phyloP scores from a whole-genome alignment of 35 echinoderm and acorn worm genomes.

The Ophiothrix spiculata region DNA sequence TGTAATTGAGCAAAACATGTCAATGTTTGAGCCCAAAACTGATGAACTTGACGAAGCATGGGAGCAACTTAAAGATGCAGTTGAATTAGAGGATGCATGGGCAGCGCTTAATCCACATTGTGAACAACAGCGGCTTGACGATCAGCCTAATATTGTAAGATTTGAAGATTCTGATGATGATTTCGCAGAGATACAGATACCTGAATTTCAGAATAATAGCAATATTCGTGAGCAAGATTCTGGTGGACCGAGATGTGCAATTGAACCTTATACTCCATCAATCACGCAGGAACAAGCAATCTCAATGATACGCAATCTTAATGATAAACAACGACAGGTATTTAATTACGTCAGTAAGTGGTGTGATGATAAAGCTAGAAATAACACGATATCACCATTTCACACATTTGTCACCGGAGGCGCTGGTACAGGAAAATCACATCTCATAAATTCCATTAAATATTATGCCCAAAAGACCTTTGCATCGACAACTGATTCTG shows the following conservation, averaged over 20 bases:
- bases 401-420: constrained; percentile 67
- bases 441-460: constrained; percentile 60
- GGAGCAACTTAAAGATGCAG: constrained; percentile 19
- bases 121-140: constrained; percentile 51
- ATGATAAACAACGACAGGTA: constrained; percentile 52
- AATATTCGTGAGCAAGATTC: neutral
- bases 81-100: constrained; percentile 56
- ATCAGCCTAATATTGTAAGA: neutral
- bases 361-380: constrained; percentile 50
- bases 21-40: constrained; percentile 29
- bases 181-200: constrained; percentile 26
- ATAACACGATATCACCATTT: constrained; percentile 56
- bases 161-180: constrained; percentile 35
- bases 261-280: constrained; percentile 11
- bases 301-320: constrained; percentile 40
- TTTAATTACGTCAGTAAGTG: constrained; percentile 37
- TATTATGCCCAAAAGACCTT: constrained; percentile 35
- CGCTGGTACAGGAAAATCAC: constrained; percentile 61
- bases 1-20: constrained; percentile 46
- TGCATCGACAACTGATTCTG: constrained; percentile 10
- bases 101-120: constrained; percentile 32
- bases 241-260: neutral
- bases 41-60: constrained; percentile 55
- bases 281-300: constrained; percentile 29
- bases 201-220: constrained; percentile 23